Base-by-base conservation (phyloP, 2,888 invertebrate species). In the Amblyteles armatorius region DNA sequence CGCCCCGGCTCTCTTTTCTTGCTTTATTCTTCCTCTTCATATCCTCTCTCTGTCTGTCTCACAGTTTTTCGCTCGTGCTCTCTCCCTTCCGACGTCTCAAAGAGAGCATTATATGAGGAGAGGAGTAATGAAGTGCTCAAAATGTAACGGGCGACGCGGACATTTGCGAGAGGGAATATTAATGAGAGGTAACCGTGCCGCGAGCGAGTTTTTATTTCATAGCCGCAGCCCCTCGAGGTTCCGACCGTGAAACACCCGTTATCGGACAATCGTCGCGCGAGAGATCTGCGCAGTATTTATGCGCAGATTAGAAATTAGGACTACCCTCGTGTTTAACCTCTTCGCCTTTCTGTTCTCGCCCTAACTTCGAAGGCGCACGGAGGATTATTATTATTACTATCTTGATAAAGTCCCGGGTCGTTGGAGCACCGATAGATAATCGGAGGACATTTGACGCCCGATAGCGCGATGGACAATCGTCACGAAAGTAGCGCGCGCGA, bases 71-170 rank as follows among this genome's bases (percentile, higher is more conserved):
- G 44, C 44, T 48, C 44, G 13, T 4, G 3, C 44, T 48, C 44
- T 48, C 44, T 0, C 2, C 3, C 5, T 48, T 4, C 44, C 29
- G 33, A 5, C 63, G 63, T 72, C 63, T 79, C 72, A 72, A 79
- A 79, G 79, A 52, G n/a, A 48, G 69, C 71, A 83, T 83, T 74
- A 69, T 79, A 79, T 71, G 77, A 80, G 77, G 57, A 73, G 60
- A 69, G 68, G 73, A 79, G 83, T 83, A 83, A 83, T 83, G 68
- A 83, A 83, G 83, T 79, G 83, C 79, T 83, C 79, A 83, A 83
- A 83, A 83, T 83, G 79, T 83, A 83, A 83, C 79, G 83, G 68
- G 79, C 83, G 79, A 83, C 83, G 83, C 73, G 73, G 73, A 83
- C 63, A 83, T 83, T 83, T 74, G 79, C 83, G 73, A 83, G 83